Percentiles rank a stretch among this genome's conserved stretches.
Evolutionary conservation across 1,140 invertebrate species (phyloP).

Genomic region (Holcopasites calliopsidis): DNA sequence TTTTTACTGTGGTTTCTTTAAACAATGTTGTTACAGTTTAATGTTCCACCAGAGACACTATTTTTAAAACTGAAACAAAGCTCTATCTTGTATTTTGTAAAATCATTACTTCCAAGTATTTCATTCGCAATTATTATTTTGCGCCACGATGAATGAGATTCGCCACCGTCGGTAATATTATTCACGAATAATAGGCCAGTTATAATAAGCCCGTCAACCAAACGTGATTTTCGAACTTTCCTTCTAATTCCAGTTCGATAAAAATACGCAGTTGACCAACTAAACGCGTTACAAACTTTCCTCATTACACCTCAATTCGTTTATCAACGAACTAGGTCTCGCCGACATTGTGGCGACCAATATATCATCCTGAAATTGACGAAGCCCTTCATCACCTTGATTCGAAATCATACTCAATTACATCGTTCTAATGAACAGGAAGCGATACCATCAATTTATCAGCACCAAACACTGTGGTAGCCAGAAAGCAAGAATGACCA

Average conservation of each 20-base stretch:
- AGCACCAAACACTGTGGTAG: too few species aligned
- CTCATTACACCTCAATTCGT: neutral
- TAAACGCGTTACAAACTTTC: neutral
- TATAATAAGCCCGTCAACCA: neutral
- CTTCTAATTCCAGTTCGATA: neutral
- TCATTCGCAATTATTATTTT: too few species aligned
- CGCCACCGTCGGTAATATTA: too few species aligned
- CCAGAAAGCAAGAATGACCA: too few species aligned
- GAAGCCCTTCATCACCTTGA: neutral
- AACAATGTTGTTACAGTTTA: too few species aligned
- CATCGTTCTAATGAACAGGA: neutral
- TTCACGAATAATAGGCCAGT: too few species aligned
- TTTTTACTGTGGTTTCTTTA: too few species aligned
- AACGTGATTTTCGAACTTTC: neutral
- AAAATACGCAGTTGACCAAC: neutral
- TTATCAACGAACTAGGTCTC: neutral
- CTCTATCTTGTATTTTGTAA: too few species aligned
- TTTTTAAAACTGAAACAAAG: too few species aligned
- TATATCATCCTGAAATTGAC: neutral
- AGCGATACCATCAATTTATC: neutral
- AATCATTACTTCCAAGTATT: too few species aligned
- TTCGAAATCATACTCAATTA: neutral
- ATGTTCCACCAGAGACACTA: too few species aligned
- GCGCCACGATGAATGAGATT: too few species aligned
- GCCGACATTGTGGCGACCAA: neutral